Conservation (phyloP, 2,113 vertebrate species). For the Antechinus flavipes region DNA sequence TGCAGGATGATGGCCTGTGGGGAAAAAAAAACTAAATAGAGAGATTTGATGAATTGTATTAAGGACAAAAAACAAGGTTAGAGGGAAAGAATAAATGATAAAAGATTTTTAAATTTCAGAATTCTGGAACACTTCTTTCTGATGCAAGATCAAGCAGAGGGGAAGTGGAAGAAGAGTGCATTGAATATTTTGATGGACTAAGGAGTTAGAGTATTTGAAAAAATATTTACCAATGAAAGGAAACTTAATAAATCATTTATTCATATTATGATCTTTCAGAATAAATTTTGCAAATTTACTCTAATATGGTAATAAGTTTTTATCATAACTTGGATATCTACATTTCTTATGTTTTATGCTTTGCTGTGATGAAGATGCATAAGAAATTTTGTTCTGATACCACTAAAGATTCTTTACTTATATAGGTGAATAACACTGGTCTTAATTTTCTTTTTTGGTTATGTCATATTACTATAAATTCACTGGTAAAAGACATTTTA, state of each 20-base stretch:
- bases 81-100: neutral
- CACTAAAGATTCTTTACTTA: slow-evolving; percentile 56
- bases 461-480: slow-evolving; percentile 40
- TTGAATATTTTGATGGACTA: neutral
- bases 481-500: slow-evolving; percentile 49
- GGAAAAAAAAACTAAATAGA: neutral
- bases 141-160: neutral
- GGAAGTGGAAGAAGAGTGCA: neutral
- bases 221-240: slow-evolving; percentile 67
- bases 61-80: neutral
- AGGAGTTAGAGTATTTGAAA: slow-evolving; percentile 51
- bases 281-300: slow-evolving; percentile 67
- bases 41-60: neutral
- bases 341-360: slow-evolving; percentile 69
- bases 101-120: neutral
- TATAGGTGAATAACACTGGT: slow-evolving; percentile 41
- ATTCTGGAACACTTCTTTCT: neutral
- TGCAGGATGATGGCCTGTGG: neutral
- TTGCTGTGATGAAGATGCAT: slow-evolving; percentile 57
- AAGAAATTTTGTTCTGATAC: slow-evolving; percentile 54
- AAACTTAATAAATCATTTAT: slow-evolving; percentile 53
- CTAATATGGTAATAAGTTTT: slow-evolving; percentile 57
- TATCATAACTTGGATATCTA: slow-evolving; percentile 66
- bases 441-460: slow-evolving; percentile 45
- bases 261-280: slow-evolving; percentile 58